A percentile compares a stretch with the other conserved stretches of the same genome.
phyloP scores from a whole-genome alignment of 2,113 vertebrate species.

The Apteryx mantelli region DNA sequence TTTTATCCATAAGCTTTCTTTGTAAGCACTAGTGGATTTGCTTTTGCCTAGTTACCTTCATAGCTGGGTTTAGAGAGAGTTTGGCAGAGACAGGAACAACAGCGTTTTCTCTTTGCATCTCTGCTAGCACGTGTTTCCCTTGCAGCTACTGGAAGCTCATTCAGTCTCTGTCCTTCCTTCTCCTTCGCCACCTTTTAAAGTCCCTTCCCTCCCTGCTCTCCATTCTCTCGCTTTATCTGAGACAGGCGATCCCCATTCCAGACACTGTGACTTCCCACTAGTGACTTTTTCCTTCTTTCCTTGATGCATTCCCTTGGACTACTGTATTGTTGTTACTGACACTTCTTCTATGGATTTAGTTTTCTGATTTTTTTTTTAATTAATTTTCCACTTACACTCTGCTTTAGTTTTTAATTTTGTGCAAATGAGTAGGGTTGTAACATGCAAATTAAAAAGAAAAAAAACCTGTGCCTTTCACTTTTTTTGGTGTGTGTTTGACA shows the following conservation, averaged over 20 bases:
- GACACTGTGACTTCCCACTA: not conserved
- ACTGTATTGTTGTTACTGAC: not conserved
- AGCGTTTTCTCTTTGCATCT: not conserved
- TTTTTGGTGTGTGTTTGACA: not conserved
- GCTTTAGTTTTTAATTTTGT: not conserved
- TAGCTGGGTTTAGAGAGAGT: not conserved
- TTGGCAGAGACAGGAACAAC: not conserved
- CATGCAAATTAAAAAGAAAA: not conserved
- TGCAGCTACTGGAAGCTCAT: not conserved
- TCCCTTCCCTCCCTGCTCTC: not conserved
- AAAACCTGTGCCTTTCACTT: not conserved
- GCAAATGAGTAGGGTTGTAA: not conserved
- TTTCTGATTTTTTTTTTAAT: not conserved
- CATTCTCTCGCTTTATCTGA: not conserved
- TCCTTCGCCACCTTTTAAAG: not conserved
- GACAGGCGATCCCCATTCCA: not conserved
- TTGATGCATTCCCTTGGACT: not conserved
- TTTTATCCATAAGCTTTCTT: not conserved
- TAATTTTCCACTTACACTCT: not conserved
- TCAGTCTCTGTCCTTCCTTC: not conserved
- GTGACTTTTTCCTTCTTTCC: not conserved
- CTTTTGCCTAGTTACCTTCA: not conserved
- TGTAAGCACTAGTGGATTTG: not conserved
- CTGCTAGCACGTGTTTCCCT: not conserved
- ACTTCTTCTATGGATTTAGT: not conserved